Conservation (phyloP, 2,888 invertebrate genomes). For the Cephus nigrinus region DNA sequence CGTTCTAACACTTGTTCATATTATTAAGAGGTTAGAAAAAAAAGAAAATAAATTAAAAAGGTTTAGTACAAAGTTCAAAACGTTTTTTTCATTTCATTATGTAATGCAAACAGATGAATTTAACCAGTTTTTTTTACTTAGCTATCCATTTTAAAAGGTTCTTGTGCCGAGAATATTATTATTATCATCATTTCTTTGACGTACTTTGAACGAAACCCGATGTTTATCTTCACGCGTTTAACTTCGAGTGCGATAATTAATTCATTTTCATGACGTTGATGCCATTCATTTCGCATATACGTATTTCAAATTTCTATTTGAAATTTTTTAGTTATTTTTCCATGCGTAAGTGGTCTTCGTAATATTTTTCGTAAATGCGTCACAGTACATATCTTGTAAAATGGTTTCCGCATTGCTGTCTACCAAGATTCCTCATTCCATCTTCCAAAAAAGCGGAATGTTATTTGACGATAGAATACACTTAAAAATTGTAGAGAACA, state of each 20-base stretch:
- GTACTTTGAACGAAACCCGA: neutral
- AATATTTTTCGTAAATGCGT: neutral
- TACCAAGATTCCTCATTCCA: neutral
- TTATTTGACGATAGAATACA: neutral
- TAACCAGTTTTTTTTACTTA: no score
- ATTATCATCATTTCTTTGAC: neutral
- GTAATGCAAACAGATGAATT: no score
- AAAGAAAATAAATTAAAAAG: neutral
- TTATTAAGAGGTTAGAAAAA: no score
- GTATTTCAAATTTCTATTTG: no score
- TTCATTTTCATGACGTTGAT: no score
- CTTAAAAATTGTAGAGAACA: neutral
- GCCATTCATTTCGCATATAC: no score
- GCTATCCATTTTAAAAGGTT: no score
- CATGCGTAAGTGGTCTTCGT: neutral
- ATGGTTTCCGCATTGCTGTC: neutral
- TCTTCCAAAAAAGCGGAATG: neutral
- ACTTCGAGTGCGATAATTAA: no score
- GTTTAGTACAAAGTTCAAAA: neutral
- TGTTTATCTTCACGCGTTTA: no score
- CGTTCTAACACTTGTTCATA: no score
- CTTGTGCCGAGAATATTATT: no score
- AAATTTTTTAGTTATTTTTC: neutral
- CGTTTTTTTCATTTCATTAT: neutral
- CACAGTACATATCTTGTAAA: neutral